Conservation (phyloP, 1,140 invertebrate genomes). For the Hermatobates lingyangjiaoensis region DNA sequence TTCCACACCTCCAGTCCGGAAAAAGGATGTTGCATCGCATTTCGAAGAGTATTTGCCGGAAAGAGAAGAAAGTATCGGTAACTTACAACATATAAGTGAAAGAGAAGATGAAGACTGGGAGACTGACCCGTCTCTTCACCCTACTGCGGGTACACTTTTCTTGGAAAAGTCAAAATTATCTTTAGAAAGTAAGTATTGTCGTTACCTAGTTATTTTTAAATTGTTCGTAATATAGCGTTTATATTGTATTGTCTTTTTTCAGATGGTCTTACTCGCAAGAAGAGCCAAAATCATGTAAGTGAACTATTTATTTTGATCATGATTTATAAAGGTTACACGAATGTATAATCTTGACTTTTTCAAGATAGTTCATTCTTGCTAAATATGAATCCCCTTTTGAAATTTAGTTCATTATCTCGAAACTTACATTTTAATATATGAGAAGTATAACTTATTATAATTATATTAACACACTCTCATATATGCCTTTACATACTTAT, state of each 20-base stretch:
- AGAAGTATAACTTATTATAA: no score
- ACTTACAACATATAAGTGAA: conserved; percentile 95
- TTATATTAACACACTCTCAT: no score
- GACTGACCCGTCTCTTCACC: conserved; percentile 87
- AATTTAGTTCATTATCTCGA: no score
- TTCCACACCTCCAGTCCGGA: conserved; percentile 37
- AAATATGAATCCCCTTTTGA: no score
- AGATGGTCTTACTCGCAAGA: conserved; percentile 75
- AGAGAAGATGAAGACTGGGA: conserved; percentile 88
- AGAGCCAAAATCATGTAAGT: conserved; percentile 63
- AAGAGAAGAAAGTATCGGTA: conserved; percentile 60
- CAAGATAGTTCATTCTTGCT: no score
- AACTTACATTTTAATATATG: no score
- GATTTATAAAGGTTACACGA: no score
- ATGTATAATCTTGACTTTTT: no score
- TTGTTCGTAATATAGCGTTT: conserved; percentile 1
- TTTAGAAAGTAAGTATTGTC: conserved; percentile 48
- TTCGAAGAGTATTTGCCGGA: conserved; percentile 49
- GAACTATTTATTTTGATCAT: not conserved
- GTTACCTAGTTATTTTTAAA: conserved; percentile 8
- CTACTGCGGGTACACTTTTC: conserved; percentile 85
- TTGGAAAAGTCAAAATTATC: conserved; percentile 83
- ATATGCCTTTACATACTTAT: no score
- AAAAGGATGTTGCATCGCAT: conserved; percentile 27
- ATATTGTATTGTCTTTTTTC: conserved; percentile 21